Evolutionary conservation across 2,888 invertebrate species (phyloP), one percentile per base, ranked within the genome.

Genomic region (Dasypolia templi): DNA sequence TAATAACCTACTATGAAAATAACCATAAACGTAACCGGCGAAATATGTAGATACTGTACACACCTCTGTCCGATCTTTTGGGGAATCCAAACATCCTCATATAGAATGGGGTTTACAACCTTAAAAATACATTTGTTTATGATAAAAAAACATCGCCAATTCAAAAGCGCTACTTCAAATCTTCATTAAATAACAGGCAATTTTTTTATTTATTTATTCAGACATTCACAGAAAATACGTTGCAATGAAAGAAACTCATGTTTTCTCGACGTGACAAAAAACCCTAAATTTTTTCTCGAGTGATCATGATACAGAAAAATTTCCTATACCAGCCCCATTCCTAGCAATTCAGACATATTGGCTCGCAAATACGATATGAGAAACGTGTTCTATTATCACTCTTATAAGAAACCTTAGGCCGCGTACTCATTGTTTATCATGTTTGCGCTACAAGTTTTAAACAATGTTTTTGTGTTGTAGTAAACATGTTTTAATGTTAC

Each of bases 321-420:
- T 39, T 75, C 49, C 51, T 53, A 69, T 84, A 72, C 61, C 56
- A 11, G 62, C 55, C 62, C 68, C 71, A 81, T 78, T 75, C 82
- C 72, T 46, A 74, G 80, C 87, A 80, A 87, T 85, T 82, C 74
- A 85, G 75, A 83, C 75, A 87, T 87, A 85, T 85, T 85, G 85
- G 77, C 83, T 73, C 83, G 71, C 80, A 79, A 75, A 77, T 85
- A 83, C 80, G 77, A 80, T 80, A 85, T 85, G 85, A 87, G 83
- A 85, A 85, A 85, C 85, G 85, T 86, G 84, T 85, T 81, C 70
- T 51, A 71, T 77, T 74, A 74, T 77, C 79, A 75, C 65, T 74
- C 76, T 86, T 79, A 84, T 78, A 82, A 86, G 62, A 78, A 70
- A 74, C 56, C 69, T 82, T 74, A 64, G 51, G 64, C 19, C 11